phyloP scores from a whole-genome alignment of 2,888 invertebrate species.

The Rambutsinella grinnellia region DNA sequence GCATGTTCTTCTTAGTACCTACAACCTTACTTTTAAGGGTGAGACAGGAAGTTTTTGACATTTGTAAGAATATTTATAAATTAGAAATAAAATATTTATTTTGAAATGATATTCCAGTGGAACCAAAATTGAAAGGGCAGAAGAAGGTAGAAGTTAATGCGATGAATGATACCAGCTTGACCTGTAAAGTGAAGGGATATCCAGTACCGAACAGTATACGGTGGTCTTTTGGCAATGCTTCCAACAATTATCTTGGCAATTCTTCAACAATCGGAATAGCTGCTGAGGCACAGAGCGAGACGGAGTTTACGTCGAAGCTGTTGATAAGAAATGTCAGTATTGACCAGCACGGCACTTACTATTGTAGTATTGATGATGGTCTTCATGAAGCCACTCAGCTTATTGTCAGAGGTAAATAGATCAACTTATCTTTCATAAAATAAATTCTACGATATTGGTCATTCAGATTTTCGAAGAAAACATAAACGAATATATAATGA shows the following conservation, averaged over 20 bases:
- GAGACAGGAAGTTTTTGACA: not conserved
- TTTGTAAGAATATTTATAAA: not conserved
- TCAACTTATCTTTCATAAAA: too few species aligned
- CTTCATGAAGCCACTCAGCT: constrained; percentile 24
- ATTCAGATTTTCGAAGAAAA: too few species aligned
- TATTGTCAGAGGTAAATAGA: constrained; percentile 42
- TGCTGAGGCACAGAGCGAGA: constrained; percentile 33
- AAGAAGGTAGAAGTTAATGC: constrained; percentile 27
- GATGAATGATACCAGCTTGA: constrained; percentile 51
- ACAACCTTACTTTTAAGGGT: constrained; percentile 59
- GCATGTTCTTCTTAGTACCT: constrained; percentile 33
- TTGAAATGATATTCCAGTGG: constrained; percentile 37
- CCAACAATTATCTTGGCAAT: constrained; percentile 13
- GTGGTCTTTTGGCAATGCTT: constrained; percentile 49
- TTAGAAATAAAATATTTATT: not conserved
- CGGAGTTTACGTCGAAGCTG: constrained; percentile 58
- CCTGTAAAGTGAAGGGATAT: constrained; percentile 62
- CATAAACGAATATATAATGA: too few species aligned
- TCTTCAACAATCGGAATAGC: constrained; percentile 25
- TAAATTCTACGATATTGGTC: too few species aligned
- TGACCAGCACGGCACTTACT: constrained; percentile 60
- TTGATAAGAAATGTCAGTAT: constrained; percentile 56
- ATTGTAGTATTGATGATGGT: constrained; percentile 45
- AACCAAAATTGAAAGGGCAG: constrained; percentile 41
- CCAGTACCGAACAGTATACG: constrained; percentile 53